phyloP scores from a whole-genome alignment of 2,113 vertebrate species.

The Saccopteryx leptura region DNA sequence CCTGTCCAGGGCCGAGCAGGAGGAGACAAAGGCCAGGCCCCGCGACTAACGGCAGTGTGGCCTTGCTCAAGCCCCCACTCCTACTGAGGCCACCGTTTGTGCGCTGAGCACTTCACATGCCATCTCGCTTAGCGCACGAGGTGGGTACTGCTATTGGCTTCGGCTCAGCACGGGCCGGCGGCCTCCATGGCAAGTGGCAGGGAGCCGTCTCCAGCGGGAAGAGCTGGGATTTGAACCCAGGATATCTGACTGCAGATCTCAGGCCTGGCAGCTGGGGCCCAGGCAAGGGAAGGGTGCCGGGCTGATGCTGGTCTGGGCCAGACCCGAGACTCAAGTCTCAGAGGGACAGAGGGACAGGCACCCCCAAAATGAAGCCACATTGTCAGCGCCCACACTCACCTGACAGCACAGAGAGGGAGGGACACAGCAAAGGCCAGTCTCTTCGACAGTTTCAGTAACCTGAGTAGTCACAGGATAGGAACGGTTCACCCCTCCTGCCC shows the following conservation, averaged over 20 bases:
- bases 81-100: accelerated
- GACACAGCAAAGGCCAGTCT: neutral
- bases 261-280: neutral
- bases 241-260: neutral
- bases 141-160: neutral
- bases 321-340: neutral
- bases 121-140: too few species aligned
- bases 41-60: neutral
- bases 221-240: neutral
- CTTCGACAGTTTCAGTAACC: accelerated
- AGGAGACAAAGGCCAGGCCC: neutral
- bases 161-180: neutral
- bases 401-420: neutral
- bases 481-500: neutral
- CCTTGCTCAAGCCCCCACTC: neutral
- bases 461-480: too few species aligned
- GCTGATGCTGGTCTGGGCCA: neutral
- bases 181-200: neutral
- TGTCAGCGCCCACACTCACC: accelerated
- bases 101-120: accelerated
- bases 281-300: neutral
- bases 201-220: accelerated
- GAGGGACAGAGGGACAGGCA: accelerated
- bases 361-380: accelerated
- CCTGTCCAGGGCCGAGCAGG: neutral